These are phyloP conservation scores for Chaetodon trifasciatus DNA, from an alignment of 2,797 vertebrate genomes.

Conservation along the genomic window DNA sequence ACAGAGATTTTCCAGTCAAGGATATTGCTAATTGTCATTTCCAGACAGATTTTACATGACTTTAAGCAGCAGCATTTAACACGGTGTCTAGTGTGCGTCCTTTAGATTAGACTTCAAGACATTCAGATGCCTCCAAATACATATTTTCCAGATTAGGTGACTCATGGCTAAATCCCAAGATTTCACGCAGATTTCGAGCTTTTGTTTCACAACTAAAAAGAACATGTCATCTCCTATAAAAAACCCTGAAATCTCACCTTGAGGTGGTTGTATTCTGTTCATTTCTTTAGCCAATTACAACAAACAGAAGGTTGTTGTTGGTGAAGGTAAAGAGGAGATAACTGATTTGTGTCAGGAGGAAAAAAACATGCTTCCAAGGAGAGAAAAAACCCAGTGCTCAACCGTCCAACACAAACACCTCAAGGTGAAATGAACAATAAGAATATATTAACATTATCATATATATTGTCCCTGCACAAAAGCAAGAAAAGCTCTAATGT, in stretches of 20 bases:
- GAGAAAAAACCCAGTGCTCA: background rate
- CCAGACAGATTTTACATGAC: constrained; percentile 24
- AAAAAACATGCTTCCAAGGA: background rate
- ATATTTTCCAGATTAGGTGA: constrained; percentile 26
- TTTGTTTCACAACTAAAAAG: constrained; percentile 9
- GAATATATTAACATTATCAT: constrained; percentile 6
- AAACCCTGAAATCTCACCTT: background rate
- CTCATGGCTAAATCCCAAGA: constrained; percentile 25
- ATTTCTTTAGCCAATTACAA: constrained; percentile 14
- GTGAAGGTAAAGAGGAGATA: background rate
- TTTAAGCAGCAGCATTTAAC: constrained; percentile 22
- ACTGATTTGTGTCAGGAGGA: background rate
- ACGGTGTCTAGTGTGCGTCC: background rate
- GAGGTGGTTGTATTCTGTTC: background rate
- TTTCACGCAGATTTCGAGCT: constrained; percentile 33
- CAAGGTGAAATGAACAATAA: constrained; percentile 19
- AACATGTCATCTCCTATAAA: constrained; percentile 2
- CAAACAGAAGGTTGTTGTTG: constrained; percentile 2
- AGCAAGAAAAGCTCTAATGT: constrained; percentile 1
- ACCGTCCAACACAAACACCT: constrained; percentile 12
- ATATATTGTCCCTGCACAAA: constrained; percentile 21
- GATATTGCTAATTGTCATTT: constrained; percentile 30
- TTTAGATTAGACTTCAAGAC: background rate
- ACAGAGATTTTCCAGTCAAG: constrained; percentile 38
- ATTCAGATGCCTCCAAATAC: constrained; percentile 5